Evolutionary conservation across 2,888 invertebrate genomes (phyloP).

Genomic region (Pachycephus smyrnensis): DNA sequence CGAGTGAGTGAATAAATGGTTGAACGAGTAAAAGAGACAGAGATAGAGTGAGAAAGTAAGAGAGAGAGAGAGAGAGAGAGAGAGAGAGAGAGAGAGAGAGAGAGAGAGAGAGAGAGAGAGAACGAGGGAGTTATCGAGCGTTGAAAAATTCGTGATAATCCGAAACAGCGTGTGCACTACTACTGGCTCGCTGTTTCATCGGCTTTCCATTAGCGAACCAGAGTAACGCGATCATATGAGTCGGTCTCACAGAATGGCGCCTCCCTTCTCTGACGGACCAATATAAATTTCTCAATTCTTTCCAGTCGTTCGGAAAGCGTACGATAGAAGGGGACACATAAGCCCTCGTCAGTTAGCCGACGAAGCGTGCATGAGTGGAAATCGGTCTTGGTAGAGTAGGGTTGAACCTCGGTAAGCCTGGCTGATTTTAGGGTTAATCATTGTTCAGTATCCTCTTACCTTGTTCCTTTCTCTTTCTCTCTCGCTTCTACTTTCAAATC

Average conservation of each 20-base stretch:
- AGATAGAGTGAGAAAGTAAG: background rate
- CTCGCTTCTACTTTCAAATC: background rate
- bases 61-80: conserved; percentile 7
- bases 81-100: conserved; percentile 23
- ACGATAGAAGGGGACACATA: conserved; percentile 14
- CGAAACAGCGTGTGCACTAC: background rate
- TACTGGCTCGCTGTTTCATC: background rate
- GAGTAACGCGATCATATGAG: background rate
- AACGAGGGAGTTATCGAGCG: background rate
- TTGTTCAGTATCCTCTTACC: conserved; percentile 32
- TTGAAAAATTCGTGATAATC: background rate
- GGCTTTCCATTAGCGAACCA: background rate
- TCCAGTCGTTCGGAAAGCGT: conserved; percentile 19
- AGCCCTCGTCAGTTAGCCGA: conserved; percentile 43
- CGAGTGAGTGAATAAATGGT: background rate
- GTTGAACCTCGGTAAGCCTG: conserved; percentile 32
- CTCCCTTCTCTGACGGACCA: conserved; percentile 4
- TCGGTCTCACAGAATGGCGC: background rate
- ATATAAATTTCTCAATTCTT: conserved; percentile 22
- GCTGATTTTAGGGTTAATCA: conserved; percentile 50
- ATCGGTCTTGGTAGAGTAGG: conserved; percentile 37
- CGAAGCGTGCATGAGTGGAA: conserved; percentile 40
- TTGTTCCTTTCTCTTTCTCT: conserved; percentile 16
- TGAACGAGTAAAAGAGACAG: background rate
- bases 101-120: conserved; percentile 12